A percentile compares a stretch with the other conserved stretches of the same genome.
These are phyloP conservation scores for Mormyrus iriodes DNA, from an alignment of 2,113 vertebrate species.

Conservation along the genomic window DNA sequence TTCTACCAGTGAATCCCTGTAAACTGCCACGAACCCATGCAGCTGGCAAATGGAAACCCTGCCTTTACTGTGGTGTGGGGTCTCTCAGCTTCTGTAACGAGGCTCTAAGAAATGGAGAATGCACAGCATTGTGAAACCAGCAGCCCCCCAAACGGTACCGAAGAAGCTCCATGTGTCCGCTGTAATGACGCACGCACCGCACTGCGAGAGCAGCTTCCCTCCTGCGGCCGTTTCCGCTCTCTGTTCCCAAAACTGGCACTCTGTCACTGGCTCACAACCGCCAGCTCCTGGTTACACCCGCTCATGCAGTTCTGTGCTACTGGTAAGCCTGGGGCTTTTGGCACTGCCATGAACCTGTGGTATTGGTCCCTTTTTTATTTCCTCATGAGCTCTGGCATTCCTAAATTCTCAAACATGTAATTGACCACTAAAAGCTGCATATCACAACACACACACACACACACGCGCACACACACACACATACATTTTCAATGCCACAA, in stretches of 20 bases:
- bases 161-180: background rate
- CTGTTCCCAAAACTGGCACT: background rate
- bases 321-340: background rate
- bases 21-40: background rate
- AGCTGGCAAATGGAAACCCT: background rate
- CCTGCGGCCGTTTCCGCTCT: background rate
- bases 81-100: background rate
- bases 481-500: background rate
- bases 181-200: background rate
- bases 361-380: background rate
- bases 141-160: background rate
- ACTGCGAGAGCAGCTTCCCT: background rate
- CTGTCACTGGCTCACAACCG: background rate
- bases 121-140: background rate
- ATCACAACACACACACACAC: background rate
- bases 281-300: background rate
- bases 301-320: background rate
- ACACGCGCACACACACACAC: background rate
- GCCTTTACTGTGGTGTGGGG: background rate
- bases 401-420: background rate
- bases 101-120: background rate
- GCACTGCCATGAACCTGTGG: background rate
- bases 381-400: background rate
- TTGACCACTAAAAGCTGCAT: background rate
- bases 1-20: background rate